Evolutionary conservation across 2,797 vertebrate species (phyloP), one percentile per base, ranked within the genome.

Genomic region (Staurois parvus): DNA sequence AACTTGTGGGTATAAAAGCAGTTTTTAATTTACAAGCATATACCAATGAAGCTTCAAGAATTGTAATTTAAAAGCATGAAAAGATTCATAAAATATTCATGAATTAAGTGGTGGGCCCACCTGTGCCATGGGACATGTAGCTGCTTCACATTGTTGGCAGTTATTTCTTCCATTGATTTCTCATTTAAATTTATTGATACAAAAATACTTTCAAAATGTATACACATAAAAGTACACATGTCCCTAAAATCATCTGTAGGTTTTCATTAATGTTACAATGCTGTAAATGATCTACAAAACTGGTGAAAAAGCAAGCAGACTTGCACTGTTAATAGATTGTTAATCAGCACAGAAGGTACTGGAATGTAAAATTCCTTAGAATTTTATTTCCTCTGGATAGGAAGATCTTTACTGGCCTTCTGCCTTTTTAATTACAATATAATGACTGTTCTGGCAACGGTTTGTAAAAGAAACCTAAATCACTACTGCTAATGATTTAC

Each of bases 371-470:
- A 73, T 73, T 73, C 40, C 24, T 73, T n/a, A 45, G 72, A 56
- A 78, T 67, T 67, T 66, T 59, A 78, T 74, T 72, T 72, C 72
- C 21, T 80, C 4, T 59, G 21, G 45, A 81, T 29, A 15, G 45
- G 1, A 56, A 48, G 26, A 10, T 81, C 72, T 30, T 19, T 74
- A 56, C 32, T 76, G 73, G 66, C 42, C 81, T 84, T 76, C 67
- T 84, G 81, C 81, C 73, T 76, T 76, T 73, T 84, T 84, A 68
- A 84, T 84, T 84, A 76, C 45, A 69, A 34, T 84, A 34, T 76
- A 76, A 76, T 76, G 66, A 84, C 72, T 64, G n/a, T 68, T 75
- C 75, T 69, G 74, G 64, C 81, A 68, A 13, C 68, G 10, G 72
- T n/a, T n/a, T 76, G 73, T 68, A 75, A 67, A 76, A 83, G 34